Evolutionary conservation across 2,113 vertebrate species (phyloP).

Genomic region (Miniopterus natalensis): DNA sequence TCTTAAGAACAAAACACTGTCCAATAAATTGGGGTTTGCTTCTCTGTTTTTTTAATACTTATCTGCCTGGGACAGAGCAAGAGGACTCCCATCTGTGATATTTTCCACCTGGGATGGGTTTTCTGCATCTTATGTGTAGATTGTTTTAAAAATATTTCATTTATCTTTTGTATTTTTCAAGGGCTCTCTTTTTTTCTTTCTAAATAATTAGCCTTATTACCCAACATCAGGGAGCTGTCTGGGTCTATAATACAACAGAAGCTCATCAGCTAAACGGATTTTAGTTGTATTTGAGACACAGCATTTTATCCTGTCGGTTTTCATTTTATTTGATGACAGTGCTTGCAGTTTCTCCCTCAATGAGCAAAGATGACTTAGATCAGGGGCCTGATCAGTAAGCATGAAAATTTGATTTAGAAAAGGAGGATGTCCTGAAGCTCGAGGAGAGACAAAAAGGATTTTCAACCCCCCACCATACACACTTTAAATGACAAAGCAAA

Average conservation of each 20-base stretch:
- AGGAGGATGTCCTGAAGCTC: constrained; percentile 64
- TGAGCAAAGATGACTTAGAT: constrained; percentile 75
- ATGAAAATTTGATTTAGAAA: constrained; percentile 76
- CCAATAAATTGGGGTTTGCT: not conserved
- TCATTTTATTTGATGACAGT: constrained; percentile 69
- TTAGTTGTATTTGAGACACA: constrained; percentile 42
- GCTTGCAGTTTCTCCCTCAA: constrained; percentile 67
- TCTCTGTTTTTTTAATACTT: not conserved
- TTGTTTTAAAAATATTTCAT: constrained; percentile 49
- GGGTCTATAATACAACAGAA: not conserved
- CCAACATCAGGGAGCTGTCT: constrained; percentile 50
- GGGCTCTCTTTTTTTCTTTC: not conserved
- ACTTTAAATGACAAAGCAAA: constrained; percentile 78
- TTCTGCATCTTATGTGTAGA: constrained; percentile 8
- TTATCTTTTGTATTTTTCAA: not conserved
- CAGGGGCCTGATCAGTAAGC: constrained; percentile 78
- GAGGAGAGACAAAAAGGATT: constrained; percentile 60
- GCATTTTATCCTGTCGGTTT: constrained; percentile 64
- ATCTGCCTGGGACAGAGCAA: constrained; percentile 19
- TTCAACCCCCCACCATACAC: constrained; percentile 55
- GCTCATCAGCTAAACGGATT: constrained; percentile 63
- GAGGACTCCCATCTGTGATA: not conserved
- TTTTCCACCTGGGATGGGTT: constrained; percentile 31
- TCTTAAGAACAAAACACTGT: constrained; percentile 21
- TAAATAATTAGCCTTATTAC: constrained; percentile 49